Evolutionary conservation across 2,888 invertebrate species (phyloP).

Genomic region (Trachelus tabidus): DNA sequence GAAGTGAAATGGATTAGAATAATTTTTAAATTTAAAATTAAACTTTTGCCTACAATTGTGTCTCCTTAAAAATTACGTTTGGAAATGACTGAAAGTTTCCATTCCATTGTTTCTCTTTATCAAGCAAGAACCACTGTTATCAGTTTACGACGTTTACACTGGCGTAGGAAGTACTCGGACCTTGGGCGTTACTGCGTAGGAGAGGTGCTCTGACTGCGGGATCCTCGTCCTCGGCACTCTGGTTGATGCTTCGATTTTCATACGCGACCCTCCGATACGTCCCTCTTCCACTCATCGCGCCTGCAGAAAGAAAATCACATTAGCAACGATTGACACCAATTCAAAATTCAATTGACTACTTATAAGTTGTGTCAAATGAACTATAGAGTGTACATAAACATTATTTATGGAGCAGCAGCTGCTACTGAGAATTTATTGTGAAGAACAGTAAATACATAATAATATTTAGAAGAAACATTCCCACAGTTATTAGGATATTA

Average conservation of each 20-base stretch:
- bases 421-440: not conserved
- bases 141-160: constrained; percentile 67
- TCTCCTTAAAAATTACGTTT: not conserved
- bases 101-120: not conserved
- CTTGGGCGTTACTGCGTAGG: constrained; percentile 56
- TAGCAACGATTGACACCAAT: not conserved
- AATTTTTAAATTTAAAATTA: no score
- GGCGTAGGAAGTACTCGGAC: constrained; percentile 73
- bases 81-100: not conserved
- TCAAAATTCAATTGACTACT: not conserved
- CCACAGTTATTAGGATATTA: not conserved
- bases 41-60: not conserved
- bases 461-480: not conserved
- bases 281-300: not conserved
- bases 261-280: not conserved
- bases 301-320: not conserved
- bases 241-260: not conserved
- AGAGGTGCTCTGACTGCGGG: constrained; percentile 54
- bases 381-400: not conserved
- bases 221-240: constrained; percentile 17
- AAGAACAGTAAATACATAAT: not conserved
- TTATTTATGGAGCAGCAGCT: not conserved
- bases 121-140: not conserved
- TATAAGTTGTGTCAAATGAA: not conserved
- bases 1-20: not conserved